Conservation (phyloP, 1,140 invertebrate species). For the Cepaea nemoralis region DNA sequence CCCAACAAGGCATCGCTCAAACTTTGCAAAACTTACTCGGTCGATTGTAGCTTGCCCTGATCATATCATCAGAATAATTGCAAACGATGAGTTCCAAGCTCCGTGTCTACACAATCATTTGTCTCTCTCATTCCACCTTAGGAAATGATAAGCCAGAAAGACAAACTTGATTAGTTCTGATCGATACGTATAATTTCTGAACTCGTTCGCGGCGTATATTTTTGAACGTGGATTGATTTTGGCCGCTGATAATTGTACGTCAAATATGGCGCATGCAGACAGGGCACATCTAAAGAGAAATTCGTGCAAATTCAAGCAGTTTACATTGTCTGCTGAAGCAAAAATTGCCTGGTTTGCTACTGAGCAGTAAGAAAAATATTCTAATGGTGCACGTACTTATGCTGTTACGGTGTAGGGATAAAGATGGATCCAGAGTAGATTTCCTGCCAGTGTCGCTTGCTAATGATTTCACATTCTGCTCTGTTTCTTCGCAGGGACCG, state of each 20-base stretch:
- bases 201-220: neutral
- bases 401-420: too few relatives aligned
- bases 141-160: neutral
- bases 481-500: too few relatives aligned
- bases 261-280: neutral
- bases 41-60: neutral
- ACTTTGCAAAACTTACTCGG: neutral
- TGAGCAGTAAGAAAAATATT: too few relatives aligned
- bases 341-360: too few relatives aligned
- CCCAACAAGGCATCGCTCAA: neutral
- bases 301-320: neutral
- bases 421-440: too few relatives aligned
- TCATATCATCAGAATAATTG: neutral
- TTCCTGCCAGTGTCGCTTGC: too few relatives aligned
- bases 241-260: neutral
- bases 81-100: neutral
- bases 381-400: too few relatives aligned
- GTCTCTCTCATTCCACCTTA: slow-evolving; percentile 2
- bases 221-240: neutral
- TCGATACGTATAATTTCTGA: neutral
- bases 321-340: too few relatives aligned
- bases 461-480: too few relatives aligned
- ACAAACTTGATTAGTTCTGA: neutral
- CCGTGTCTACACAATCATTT: neutral
- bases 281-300: neutral